phyloP scores from a whole-genome alignment of 1,140 invertebrate species.

The Zaprionus capensis region DNA sequence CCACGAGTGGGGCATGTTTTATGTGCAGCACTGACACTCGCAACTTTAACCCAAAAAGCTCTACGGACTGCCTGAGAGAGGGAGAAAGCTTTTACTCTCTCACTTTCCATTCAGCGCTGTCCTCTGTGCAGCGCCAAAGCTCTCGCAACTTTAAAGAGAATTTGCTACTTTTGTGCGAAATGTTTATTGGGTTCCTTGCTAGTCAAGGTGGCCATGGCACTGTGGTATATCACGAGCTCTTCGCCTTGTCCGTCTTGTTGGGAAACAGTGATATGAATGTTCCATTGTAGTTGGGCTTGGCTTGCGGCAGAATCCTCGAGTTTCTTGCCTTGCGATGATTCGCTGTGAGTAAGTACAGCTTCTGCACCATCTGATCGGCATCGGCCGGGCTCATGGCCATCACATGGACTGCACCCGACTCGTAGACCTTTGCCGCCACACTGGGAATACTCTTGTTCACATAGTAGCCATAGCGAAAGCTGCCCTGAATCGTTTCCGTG shows the following conservation, averaged over 20 bases:
- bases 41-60: slow-evolving; percentile 67
- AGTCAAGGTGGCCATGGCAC: background rate
- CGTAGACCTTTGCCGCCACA: slow-evolving; percentile 44
- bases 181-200: slow-evolving; percentile 29
- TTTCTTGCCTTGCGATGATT: slow-evolving; percentile 32
- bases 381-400: slow-evolving; percentile 31
- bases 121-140: slow-evolving; percentile 19
- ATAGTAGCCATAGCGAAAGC: slow-evolving; percentile 36
- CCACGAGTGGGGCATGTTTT: slow-evolving; percentile 31
- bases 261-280: slow-evolving; percentile 12
- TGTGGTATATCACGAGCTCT: background rate
- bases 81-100: slow-evolving; percentile 3
- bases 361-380: slow-evolving; percentile 47
- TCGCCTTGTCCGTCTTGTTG: background rate
- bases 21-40: slow-evolving; percentile 1
- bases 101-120: slow-evolving; percentile 64
- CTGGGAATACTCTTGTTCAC: slow-evolving; percentile 43
- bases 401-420: slow-evolving; percentile 42
- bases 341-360: slow-evolving; percentile 35
- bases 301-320: background rate
- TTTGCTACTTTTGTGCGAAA: background rate
- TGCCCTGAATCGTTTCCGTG: background rate
- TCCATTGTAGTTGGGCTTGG: background rate
- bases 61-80: slow-evolving; percentile 2
- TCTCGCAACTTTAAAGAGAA: slow-evolving; percentile 20